A percentile compares a stretch with the other conserved stretches of the same genome.
Conservation (phyloP, 2,888 invertebrate species). For the Tupiocoris notatus region DNA sequence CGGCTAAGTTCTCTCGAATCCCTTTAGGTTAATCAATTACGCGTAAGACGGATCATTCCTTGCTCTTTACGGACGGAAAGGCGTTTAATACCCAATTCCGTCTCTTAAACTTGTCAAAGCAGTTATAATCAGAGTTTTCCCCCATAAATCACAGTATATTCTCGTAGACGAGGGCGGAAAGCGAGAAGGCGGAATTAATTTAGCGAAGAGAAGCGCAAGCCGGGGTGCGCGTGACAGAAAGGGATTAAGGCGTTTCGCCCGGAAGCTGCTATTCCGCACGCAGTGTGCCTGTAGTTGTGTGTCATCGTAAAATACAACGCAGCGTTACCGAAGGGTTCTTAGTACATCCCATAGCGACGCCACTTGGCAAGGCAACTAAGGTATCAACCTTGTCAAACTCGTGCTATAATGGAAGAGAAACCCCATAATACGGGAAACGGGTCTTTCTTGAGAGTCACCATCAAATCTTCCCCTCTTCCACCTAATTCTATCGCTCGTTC, state of each 20-base stretch:
- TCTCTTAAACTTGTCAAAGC: conserved; percentile 23
- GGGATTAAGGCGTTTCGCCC: neutral
- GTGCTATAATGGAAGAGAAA: neutral
- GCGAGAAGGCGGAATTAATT: neutral
- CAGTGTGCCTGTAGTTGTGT: neutral
- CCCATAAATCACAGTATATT: conserved; percentile 10
- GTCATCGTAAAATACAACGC: neutral
- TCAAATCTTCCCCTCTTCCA: neutral
- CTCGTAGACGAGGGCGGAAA: neutral
- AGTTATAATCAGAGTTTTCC: conserved; percentile 2
- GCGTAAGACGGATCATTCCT: neutral
- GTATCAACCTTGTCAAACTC: neutral
- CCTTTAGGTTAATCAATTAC: neutral
- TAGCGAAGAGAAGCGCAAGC: neutral
- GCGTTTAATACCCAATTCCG: conserved; percentile 24
- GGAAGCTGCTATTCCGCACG: neutral
- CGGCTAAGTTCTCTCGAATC: no score
- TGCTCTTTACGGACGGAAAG: neutral
- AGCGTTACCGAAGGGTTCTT: neutral
- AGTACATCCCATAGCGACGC: neutral
- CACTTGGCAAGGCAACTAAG: neutral
- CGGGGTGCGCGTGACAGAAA: neutral
- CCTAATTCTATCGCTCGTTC: no score
- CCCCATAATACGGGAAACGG: neutral
- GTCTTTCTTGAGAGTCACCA: neutral